Conservation (phyloP, 35 echinoderm and acorn worm genomes). For the Stichopus chloronotus region DNA sequence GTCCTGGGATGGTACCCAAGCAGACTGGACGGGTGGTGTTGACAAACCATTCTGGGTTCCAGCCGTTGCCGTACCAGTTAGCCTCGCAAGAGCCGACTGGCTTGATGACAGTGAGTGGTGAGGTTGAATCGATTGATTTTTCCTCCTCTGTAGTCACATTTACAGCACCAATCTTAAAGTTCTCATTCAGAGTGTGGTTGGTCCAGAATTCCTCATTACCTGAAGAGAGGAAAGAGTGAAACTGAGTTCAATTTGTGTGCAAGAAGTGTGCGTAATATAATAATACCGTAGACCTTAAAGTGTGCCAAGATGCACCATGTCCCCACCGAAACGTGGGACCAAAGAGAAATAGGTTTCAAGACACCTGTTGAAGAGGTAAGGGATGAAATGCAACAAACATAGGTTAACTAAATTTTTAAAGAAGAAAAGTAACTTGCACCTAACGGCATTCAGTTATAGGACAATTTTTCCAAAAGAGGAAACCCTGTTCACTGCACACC, state of each 20-base stretch:
- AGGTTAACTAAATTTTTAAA: no score
- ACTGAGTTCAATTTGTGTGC: neutral
- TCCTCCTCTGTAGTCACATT: neutral
- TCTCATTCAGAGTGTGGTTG: constrained; percentile 43
- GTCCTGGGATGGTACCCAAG: constrained; percentile 37
- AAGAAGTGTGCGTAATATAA: neutral
- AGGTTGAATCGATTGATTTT: neutral
- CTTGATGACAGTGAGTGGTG: neutral
- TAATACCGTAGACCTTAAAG: no score
- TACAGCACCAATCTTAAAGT: constrained; percentile 40
- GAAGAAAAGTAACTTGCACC: no score
- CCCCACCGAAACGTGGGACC: no score
- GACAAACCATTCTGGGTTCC: constrained; percentile 81
- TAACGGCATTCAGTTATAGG: no score
- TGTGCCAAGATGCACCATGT: no score
- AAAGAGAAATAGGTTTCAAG: no score
- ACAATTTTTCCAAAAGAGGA: no score
- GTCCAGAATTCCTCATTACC: constrained; percentile 72
- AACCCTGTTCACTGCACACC: no score
- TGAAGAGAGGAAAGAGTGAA: constrained; percentile 15
- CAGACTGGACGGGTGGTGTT: constrained; percentile 24
- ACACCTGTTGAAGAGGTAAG: no score
- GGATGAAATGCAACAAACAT: no score
- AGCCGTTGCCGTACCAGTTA: constrained; percentile 68
- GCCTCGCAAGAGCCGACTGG: constrained; percentile 63